Evolutionary conservation across 1,140 invertebrate species (phyloP), one percentile per base, ranked within the genome.

Genomic region (Helicoverpa armigera): DNA sequence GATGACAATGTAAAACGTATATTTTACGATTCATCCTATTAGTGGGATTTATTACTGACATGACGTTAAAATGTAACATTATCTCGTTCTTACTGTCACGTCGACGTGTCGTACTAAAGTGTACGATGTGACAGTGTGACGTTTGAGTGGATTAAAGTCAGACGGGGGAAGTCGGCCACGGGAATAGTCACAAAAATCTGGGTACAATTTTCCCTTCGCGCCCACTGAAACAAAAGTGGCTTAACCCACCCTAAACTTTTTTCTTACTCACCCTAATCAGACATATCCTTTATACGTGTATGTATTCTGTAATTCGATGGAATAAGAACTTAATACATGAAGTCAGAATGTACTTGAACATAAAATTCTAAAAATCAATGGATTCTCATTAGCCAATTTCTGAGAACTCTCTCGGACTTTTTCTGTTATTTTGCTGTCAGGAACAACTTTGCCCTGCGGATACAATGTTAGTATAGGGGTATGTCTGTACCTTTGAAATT

Each of bases 11-110:
- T 48, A n/a, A 43, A 67, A 43, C 10, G 63, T 10, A 50, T 48
- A 69, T 69, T 69, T 51, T 69, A 69, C 18, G 67, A 69, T 13
- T 53, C 48, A 48, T 69, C 67, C 18, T 69, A 67, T 67, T 67
- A 48, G 51, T 31, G 2, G 13, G 51, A 56, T 18, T 72, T 54
- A 56, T 72, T 54, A 0, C 14, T 23, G n/a, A 72, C 51, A 56
- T 16, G 23, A 72, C 16, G 29, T 72, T 72, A 56, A 72, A 72
- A 31, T 72, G 51, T 72, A 10, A 72, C 69, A 11, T 56, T 72
- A 35, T 54, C 29, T n/a, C 29, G 1, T 35, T 53, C 56, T 23
- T 72, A 35, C 18, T 72, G 51, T 56, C 29, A 72, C 16, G 43
- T 23, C 67, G 16, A 51, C 50, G 43, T 43, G 35, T 29, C 48